Conservation (phyloP, 1,140 invertebrate species). For the Psilanteris sp. region DNA sequence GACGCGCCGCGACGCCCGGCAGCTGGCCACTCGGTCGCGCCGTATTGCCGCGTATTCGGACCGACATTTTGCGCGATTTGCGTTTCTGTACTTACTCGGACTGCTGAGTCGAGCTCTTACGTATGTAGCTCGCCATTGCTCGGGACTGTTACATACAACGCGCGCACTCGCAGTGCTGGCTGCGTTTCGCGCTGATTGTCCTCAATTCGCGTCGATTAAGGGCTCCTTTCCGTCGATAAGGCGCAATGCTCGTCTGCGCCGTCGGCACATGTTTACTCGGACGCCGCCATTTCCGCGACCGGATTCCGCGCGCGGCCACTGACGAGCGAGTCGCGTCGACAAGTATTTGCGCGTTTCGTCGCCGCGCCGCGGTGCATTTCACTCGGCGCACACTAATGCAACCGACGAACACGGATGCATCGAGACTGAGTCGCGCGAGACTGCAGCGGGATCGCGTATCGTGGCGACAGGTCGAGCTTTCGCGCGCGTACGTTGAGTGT, state of each 20-base stretch:
- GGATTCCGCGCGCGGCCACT: neutral
- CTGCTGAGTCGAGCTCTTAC: constrained; percentile 72
- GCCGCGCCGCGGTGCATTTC: constrained; percentile 40
- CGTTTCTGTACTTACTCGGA: constrained; percentile 75
- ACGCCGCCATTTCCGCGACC: neutral
- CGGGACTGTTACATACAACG: constrained; percentile 50
- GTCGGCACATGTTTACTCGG: constrained; percentile 13
- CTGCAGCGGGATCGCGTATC: constrained; percentile 20
- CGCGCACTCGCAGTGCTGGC: constrained; percentile 56
- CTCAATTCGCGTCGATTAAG: constrained; percentile 54
- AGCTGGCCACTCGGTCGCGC: no score
- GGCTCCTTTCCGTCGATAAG: constrained; percentile 44
- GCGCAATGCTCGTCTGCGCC: neutral
- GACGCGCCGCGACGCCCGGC: no score
- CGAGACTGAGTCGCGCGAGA: constrained; percentile 20
- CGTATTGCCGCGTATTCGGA: no score
- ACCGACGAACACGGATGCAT: constrained; percentile 22
- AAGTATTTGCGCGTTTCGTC: constrained; percentile 22
- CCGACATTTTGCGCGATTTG: neutral
- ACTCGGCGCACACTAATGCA: constrained; percentile 37
- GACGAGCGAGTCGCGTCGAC: no score
- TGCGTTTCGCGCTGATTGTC: constrained; percentile 50
- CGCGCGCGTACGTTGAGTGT: constrained; percentile 27
- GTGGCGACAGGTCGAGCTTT: constrained; percentile 28
- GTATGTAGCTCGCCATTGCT: constrained; percentile 75